Percentiles rank a stretch among this genome's conserved stretches.
phyloP scores from a whole-genome alignment of 2,888 invertebrate species.

The Agonopterix alstromeriana region DNA sequence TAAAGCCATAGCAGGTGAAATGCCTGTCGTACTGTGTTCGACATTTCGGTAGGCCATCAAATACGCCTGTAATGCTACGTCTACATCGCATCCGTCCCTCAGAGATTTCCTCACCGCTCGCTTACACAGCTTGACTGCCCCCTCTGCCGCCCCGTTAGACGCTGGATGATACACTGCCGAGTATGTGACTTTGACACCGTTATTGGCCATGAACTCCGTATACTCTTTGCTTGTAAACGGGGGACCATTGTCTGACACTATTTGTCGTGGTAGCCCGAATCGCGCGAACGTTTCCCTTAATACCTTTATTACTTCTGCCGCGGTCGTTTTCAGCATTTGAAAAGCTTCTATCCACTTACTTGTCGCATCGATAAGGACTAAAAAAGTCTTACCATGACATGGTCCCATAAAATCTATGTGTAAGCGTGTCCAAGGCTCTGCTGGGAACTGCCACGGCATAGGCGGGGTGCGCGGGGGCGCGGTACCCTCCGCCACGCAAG shows the following conservation, averaged over 20 bases:
- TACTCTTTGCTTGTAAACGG: neutral
- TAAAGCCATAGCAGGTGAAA: no score
- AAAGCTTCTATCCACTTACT: neutral
- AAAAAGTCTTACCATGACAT: neutral
- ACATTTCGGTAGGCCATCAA: no score
- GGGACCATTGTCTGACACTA: neutral
- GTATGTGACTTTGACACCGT: slow-evolving; percentile 12
- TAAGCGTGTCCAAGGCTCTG: slow-evolving; percentile 1
- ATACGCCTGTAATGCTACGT: no score
- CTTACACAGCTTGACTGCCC: no score
- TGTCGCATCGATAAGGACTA: neutral
- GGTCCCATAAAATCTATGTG: neutral
- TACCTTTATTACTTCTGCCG: neutral
- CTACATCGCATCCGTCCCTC: no score
- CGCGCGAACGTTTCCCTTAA: neutral
- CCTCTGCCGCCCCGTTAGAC: no score
- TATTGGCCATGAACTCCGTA: slow-evolving; percentile 13
- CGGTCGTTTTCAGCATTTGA: neutral
- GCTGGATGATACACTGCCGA: no score
- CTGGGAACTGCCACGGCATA: slow-evolving; percentile 12
- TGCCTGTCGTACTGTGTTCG: no score
- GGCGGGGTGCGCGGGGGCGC: slow-evolving; percentile 12
- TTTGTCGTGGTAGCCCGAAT: neutral
- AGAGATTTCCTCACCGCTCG: no score
- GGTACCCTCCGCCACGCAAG: slow-evolving; percentile 2